Evolutionary conservation across 2,797 vertebrate species (phyloP).

Genomic region (Echeneis naucrates): DNA sequence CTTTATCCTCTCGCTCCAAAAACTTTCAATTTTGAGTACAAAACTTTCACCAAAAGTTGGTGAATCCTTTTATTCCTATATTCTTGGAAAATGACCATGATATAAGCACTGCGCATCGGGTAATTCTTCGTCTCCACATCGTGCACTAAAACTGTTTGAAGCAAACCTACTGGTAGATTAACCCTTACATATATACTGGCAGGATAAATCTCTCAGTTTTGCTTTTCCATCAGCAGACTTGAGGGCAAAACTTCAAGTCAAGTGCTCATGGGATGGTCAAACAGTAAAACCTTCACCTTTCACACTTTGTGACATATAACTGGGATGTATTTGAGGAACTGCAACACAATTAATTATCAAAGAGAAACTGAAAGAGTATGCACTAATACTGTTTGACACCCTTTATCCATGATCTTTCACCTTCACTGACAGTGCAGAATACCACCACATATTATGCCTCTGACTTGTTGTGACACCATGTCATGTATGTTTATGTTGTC

Average conservation of each 20-base stretch:
- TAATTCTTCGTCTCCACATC: too few species aligned
- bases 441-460: not conserved
- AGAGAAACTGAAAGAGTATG: not conserved
- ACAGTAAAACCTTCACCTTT: not conserved
- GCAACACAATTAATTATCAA: not conserved
- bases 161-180: too few species aligned
- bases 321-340: not conserved
- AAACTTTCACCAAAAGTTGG: too few species aligned
- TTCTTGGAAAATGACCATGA: too few species aligned
- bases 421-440: not conserved
- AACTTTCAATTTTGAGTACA: too few species aligned
- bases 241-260: not conserved
- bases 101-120: too few species aligned
- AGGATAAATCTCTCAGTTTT: not conserved
- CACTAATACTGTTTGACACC: not conserved
- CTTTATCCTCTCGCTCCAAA: too few species aligned
- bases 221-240: not conserved
- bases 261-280: not conserved
- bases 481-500: not conserved
- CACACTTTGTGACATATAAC: not conserved
- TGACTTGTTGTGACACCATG: not conserved
- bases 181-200: slow-evolving; percentile 17
- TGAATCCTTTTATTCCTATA: too few species aligned
- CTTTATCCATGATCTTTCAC: not conserved
- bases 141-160: too few species aligned